Evolutionary conservation across 2,113 vertebrate species (phyloP).

Genomic region (Anthoscopus minutus): DNA sequence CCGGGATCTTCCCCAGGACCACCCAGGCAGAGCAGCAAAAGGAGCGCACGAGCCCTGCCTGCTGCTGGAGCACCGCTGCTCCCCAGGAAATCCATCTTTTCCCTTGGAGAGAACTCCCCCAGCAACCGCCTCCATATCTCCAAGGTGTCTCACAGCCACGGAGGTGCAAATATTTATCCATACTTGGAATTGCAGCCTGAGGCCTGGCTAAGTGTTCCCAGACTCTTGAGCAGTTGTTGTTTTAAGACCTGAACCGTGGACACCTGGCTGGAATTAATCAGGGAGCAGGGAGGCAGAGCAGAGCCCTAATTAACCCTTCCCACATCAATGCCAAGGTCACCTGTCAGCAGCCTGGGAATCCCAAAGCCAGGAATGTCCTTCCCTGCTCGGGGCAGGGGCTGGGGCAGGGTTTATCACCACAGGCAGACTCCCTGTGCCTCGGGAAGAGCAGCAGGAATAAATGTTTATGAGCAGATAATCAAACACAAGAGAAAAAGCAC

Average conservation of each 20-base stretch:
- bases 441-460: background rate
- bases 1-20: background rate
- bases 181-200: conserved; percentile 43
- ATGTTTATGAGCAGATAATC: background rate
- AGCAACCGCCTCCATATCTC: background rate
- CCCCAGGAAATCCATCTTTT: background rate
- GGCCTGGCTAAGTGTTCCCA: conserved; percentile 2
- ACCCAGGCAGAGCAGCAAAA: background rate
- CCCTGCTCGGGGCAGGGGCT: background rate
- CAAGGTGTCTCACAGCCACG: conserved; percentile 8
- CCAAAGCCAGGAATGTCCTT: background rate
- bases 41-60: background rate
- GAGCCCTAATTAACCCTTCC: conserved; percentile 28
- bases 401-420: background rate
- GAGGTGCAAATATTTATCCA: conserved; percentile 68
- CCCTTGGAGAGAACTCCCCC: background rate
- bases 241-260: conserved; percentile 13
- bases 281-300: background rate
- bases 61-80: background rate
- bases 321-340: background rate
- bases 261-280: conserved; percentile 62
- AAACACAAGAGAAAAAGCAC: background rate
- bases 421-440: no score
- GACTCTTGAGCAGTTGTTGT: background rate
- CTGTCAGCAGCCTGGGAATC: background rate